Evolutionary conservation across 2,113 vertebrate species (phyloP), one percentile per base, ranked within the genome.

Genomic region (Ivindomyrus marchei): DNA sequence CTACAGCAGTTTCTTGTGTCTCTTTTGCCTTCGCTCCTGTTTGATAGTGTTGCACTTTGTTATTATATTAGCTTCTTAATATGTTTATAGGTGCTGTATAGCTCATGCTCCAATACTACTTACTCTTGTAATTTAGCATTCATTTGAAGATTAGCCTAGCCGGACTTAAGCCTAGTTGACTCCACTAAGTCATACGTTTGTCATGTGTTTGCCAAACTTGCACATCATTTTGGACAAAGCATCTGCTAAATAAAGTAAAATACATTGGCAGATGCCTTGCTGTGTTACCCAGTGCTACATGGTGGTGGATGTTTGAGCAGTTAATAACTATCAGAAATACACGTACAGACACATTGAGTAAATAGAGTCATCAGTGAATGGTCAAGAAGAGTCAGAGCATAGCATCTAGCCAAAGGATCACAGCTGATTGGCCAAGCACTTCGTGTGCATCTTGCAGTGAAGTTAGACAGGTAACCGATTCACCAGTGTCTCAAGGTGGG

Each of bases 381-480:
- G 36, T 19, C 31, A 39, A 39, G 24, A 24, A 39, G 27, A 13
- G 8, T 39, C 36, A 17, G 17, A 19, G 36, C 31, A 36, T 17
- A 3, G 70, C 31, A 17, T 10, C 36, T 42, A 19, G 87, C 49
- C 77, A 56, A 31, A 70, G 27, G 74, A 80, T 36, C 31, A 39
- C 70, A 39, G 31, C 31, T 27, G 70, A 77, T 42, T 80, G 74
- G 31, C 17, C 36, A 42, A 17, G 6, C 8, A 42, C 31, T 42
- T 90, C 39, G 66, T 84, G 91, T 89, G 70, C 87, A 42, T 70
- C n/a, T n/a, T 85, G 83, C 70, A 80, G 89, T 89, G 86, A 88
- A 88, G 92, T 92, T 89, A 88, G 88, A 92, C 91, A 90, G 89
- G 86, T 42, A 84, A 92, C 90, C 90, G 87, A 91, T 88, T 88